Evolutionary conservation across 2,888 invertebrate species (phyloP).

Genomic region (Trachelus troglodyta): DNA sequence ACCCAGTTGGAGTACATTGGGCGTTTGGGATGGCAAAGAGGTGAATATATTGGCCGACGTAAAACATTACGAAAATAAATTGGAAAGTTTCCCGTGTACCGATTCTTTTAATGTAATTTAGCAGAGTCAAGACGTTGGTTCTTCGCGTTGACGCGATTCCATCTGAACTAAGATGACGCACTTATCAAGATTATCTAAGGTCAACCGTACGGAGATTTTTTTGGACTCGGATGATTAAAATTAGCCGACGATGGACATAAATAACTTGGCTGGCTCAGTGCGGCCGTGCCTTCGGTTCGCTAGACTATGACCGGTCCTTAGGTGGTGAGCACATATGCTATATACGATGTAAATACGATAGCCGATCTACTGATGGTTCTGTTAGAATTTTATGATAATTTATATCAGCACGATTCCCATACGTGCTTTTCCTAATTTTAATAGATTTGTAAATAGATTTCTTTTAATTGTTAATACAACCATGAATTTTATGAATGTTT

Average conservation of each 20-base stretch:
- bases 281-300: not conserved
- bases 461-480: not conserved
- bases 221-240: conserved; percentile 1
- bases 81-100: not conserved
- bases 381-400: not conserved
- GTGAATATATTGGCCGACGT: not conserved
- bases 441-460: not conserved
- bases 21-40: not conserved
- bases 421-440: not conserved
- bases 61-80: conserved; percentile 2
- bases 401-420: not conserved
- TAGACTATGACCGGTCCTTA: not conserved
- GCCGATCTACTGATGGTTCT: not conserved
- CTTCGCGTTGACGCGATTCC: not conserved
- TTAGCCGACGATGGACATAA: not conserved
- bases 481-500: not conserved
- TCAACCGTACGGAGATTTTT: not conserved
- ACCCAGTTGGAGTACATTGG: not conserved
- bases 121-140: not conserved
- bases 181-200: not conserved
- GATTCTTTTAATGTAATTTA: not conserved
- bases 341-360: not conserved
- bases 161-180: not conserved
- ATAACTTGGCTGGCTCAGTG: not conserved
- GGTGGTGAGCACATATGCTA: not conserved